Conservation (phyloP, 2,888 invertebrate genomes). For the Nymphalis polychloros region DNA sequence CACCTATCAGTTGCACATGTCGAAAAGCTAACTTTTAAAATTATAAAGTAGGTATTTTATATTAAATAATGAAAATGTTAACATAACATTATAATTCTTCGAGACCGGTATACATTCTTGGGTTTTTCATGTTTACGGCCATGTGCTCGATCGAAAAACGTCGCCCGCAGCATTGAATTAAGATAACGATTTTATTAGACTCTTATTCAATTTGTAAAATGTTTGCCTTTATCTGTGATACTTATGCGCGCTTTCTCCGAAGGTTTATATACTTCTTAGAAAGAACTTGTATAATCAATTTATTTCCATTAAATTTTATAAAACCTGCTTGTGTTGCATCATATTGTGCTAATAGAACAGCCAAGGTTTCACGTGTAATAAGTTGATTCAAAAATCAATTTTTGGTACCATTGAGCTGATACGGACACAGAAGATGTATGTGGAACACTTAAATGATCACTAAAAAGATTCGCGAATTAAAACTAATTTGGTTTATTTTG, state of each 20-base stretch:
- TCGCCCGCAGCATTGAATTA: slow-evolving; percentile 62
- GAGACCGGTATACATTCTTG: slow-evolving; percentile 47
- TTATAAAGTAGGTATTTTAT: slow-evolving; percentile 30
- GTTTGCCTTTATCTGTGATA: slow-evolving; percentile 38
- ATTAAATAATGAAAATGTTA: slow-evolving; percentile 26
- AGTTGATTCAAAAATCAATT: no score
- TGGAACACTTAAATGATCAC: no score
- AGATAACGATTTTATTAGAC: slow-evolving; percentile 72
- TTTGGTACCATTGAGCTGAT: no score
- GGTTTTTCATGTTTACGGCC: slow-evolving; percentile 55
- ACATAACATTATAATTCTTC: slow-evolving; percentile 22
- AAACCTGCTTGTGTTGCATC: slow-evolving; percentile 8
- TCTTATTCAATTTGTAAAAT: slow-evolving; percentile 62
- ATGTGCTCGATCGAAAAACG: slow-evolving; percentile 57
- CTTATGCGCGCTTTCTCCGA: slow-evolving; percentile 31
- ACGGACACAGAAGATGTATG: no score
- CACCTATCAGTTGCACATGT: no score
- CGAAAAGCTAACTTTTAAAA: slow-evolving; percentile 18
- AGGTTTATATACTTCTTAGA: slow-evolving; percentile 19
- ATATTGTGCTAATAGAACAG: neutral
- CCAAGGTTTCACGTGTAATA: neutral
- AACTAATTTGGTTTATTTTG: neutral
- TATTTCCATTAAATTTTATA: slow-evolving; percentile 20
- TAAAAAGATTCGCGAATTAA: neutral
- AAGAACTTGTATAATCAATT: slow-evolving; percentile 18